Conservation (phyloP, 2,888 invertebrate species). For the Dicranocentrus wangi region DNA sequence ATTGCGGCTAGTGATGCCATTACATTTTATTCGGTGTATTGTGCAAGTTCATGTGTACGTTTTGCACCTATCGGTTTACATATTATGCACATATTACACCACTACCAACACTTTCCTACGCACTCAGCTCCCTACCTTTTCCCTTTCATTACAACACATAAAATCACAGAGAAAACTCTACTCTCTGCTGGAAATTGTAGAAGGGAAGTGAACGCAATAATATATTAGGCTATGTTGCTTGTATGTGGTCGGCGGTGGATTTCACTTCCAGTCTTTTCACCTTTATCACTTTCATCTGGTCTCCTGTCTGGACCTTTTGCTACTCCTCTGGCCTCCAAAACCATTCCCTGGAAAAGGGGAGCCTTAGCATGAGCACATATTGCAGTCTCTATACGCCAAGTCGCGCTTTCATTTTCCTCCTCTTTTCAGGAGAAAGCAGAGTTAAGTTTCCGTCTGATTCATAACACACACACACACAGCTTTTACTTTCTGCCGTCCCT, state of each 20-base stretch:
- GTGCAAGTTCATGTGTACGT: conserved; percentile 9
- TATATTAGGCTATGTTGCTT: conserved; percentile 7
- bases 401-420: neutral
- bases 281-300: conserved; percentile 37
- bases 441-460: conserved; percentile 9
- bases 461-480: conserved; percentile 6
- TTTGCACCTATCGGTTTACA: neutral
- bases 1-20: conserved; percentile 22
- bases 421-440: neutral
- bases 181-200: too few species aligned
- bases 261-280: conserved; percentile 14
- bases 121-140: neutral
- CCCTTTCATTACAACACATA: neutral
- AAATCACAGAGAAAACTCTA: too few species aligned
- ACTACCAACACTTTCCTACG: neutral
- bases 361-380: neutral
- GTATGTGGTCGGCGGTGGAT: conserved; percentile 2
- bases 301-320: neutral
- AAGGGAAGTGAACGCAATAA: conserved; percentile 15
- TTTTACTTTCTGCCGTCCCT: neutral
- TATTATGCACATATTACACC: conserved; percentile 3
- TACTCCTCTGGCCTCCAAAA: neutral
- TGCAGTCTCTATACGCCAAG: neutral
- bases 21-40: neutral
- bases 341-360: neutral